Conservation (phyloP, 2,113 vertebrate species). For the Ovibos moschatus region DNA sequence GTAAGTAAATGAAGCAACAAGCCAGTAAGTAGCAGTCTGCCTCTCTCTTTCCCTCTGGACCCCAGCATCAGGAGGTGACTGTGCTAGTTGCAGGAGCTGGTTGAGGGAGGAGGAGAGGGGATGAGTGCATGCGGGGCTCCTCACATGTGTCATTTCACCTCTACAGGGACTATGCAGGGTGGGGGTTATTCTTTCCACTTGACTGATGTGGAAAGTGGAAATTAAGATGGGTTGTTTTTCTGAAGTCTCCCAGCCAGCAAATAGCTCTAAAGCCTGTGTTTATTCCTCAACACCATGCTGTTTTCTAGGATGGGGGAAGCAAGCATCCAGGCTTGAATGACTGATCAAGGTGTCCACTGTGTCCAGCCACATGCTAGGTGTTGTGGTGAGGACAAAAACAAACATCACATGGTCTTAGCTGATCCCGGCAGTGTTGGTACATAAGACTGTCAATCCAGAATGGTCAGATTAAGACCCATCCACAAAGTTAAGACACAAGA, state of each 20-base stretch:
- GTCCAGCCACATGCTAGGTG: neutral
- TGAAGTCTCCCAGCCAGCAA: neutral
- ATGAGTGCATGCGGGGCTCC: neutral
- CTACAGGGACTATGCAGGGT: neutral
- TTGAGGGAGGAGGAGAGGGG: neutral
- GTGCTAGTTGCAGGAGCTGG: neutral
- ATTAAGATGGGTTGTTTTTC: neutral
- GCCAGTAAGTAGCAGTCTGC: neutral
- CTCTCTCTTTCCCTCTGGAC: neutral
- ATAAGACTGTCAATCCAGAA: neutral
- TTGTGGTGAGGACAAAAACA: neutral
- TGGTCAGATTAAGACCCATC: neutral
- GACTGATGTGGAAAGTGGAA: neutral
- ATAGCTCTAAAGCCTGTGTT: neutral
- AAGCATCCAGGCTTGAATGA: neutral
- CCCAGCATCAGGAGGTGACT: neutral
- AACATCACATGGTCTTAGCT: neutral
- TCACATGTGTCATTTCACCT: neutral
- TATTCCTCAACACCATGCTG: neutral
- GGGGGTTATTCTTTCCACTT: neutral
- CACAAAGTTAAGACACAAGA: neutral
- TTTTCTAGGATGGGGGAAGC: neutral
- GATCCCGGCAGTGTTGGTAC: neutral
- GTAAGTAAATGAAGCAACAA: conserved; percentile 29
- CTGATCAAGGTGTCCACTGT: neutral